Base-by-base conservation (phyloP, 2,888 invertebrate genomes). In the Rambutsinella grinnellia region DNA sequence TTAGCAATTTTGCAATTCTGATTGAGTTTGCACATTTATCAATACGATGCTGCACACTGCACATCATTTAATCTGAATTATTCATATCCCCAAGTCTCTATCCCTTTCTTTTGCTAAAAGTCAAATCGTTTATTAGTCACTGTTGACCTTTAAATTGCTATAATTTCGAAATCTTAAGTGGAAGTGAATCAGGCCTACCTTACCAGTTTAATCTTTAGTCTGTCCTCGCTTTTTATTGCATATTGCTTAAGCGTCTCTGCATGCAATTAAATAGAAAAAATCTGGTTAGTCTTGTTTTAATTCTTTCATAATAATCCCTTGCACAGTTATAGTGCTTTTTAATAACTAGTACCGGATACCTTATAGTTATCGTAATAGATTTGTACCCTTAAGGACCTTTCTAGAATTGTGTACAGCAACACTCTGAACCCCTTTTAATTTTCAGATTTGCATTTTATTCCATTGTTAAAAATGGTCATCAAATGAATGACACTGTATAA, bases 231-330 rank as follows among this genome's bases (percentile, higher is more conserved):
- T n/a, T n/a, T n/a, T 36, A 49, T 24, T 36, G 36, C 36, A 23
- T 47, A n/a, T 44, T 21, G 5, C 66, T 56, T 44, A 2, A 24
- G 21, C 23, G 28, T 63, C n/a, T 26, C n/a, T 23, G 27, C 53
- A 53, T 26, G 21, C 2, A 46, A 24, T 44, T 46, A 36, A 46
- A 24, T 54, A 3, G 28, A 54, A 66, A 70, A 62, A 70, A 47
- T 70, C 70, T 70, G 70, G 70, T 70, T 70, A 70, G 70, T 70
- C 70, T 70, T 54, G 67, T 70, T 62, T 67, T 63, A 51, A 62
- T 56, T 62, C 56, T 28, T 63, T 58, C 47, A 36, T 36, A n/a
- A n/a, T n/a, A 36, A 36, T 36, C 36, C 36, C 13, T 36, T 36
- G n/a, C n/a, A n/a, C n/a, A n/a, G n/a, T n/a, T n/a, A n/a, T n/a